Evolutionary conservation across 2,797 vertebrate genomes (phyloP), one percentile per base, ranked within the genome.

Genomic region (Leucoraja ocellata): DNA sequence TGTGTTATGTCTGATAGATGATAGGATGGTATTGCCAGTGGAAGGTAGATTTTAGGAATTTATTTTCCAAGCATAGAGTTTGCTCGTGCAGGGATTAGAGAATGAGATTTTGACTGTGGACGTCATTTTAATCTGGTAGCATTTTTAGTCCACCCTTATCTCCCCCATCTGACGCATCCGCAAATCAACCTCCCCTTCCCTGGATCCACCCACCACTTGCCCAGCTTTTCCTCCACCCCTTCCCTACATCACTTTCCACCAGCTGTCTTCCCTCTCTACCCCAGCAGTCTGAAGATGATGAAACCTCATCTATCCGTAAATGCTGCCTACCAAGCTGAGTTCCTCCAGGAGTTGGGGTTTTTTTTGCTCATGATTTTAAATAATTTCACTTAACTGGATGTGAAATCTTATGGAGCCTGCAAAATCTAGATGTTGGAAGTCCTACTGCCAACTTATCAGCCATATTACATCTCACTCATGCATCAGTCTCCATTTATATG

Each of bases 371-470:
- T 5, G 46, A 54, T 54, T 54, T 5, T 54, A 5, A 54, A 4
- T 54, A 54, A 54, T 54, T 84, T 84, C 25, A 84, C 61, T 84
- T 84, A 61, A 84, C 32, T 63, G 23, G 84, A 68, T 68, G 83
- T 61, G 63, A 86, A 32, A 86, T 86, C 83, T 63, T 86, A 61
- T 23, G 28, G 83, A 86, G 83, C 25, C 83, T 86, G 58, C 54
- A 86, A 65, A 16, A 86, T 86, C 58, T 61, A 1, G 28, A 14
- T 14, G 83, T 58, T 86, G 83, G 76, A 86, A 86, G 61, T 63
- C 58, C 83, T 58, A 86, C 16, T 32, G 16, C 61, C 25, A 23
- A 74, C 3, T 74, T 2, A 21, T 23, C 71, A 74, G 18, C 71
- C 71, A 25, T 5, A 21, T 23, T 74, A 23, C 21, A 74, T 23